phyloP scores from a whole-genome alignment of 1,140 invertebrate genomes.

The Zeugodacus cucurbitae region DNA sequence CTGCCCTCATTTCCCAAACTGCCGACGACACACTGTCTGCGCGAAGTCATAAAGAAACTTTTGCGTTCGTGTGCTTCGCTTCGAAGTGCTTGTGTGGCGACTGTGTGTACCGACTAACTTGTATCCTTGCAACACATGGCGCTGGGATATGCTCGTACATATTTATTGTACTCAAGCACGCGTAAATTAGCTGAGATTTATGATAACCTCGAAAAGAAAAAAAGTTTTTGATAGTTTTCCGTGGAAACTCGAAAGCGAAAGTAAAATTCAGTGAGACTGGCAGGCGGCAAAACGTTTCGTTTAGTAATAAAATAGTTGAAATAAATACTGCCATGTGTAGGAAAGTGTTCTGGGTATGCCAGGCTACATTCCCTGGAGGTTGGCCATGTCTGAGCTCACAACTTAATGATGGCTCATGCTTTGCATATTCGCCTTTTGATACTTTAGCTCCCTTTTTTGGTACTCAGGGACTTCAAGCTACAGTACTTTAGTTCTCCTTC shows the following conservation, averaged over 20 bases:
- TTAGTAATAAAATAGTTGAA: neutral
- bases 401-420: neutral
- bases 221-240: neutral
- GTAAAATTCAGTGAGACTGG: constrained; percentile 11
- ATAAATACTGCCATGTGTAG: neutral
- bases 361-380: neutral
- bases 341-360: neutral
- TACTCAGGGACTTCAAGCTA: too few species aligned
- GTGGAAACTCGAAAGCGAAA: neutral
- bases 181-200: constrained; percentile 37
- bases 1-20: constrained; percentile 21
- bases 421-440: neutral
- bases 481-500: too few species aligned
- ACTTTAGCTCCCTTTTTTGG: too few species aligned
- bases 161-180: neutral
- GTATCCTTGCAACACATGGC: neutral
- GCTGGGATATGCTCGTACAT: neutral
- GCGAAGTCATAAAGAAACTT: neutral
- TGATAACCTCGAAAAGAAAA: neutral
- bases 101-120: neutral
- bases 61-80: neutral
- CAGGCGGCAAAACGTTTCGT: neutral
- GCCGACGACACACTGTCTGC: neutral
- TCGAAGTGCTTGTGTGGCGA: neutral
- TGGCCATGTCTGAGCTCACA: neutral